These are phyloP conservation scores for Montipora efflorescens DNA, from an alignment of 64 coral and sea anemone genomes.

Conservation along the genomic window DNA sequence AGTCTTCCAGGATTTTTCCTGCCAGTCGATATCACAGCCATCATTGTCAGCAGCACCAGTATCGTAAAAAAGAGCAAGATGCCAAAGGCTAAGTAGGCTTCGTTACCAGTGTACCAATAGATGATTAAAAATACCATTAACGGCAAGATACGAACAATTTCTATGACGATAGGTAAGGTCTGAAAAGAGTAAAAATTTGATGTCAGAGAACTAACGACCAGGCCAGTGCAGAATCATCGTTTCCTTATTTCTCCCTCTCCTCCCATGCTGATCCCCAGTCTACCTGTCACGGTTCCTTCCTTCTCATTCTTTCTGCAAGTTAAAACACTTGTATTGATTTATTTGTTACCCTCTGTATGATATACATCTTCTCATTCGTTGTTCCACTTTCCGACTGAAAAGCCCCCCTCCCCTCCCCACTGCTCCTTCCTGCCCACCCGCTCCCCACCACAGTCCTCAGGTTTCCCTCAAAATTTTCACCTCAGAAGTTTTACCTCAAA, in stretches of 20 bases:
- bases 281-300: background rate
- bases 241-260: background rate
- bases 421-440: no score
- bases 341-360: no score
- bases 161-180: constrained; percentile 6
- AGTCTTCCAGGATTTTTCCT: constrained; percentile 27
- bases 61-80: constrained; percentile 21
- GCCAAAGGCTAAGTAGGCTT: background rate
- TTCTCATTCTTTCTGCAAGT: no score
- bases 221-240: background rate
- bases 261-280: background rate
- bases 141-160: constrained; percentile 19
- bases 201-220: background rate
- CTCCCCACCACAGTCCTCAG: no score
- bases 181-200: background rate
- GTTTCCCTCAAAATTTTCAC: no score
- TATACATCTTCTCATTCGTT: no score
- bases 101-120: background rate
- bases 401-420: no score
- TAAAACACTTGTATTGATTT: no score
- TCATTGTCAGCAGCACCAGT: constrained; percentile 9
- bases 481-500: no score
- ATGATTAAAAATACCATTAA: constrained; percentile 9
- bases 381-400: no score
- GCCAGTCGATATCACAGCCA: constrained; percentile 13